Conservation (phyloP, 2,888 invertebrate species). For the Apodemia zela region DNA sequence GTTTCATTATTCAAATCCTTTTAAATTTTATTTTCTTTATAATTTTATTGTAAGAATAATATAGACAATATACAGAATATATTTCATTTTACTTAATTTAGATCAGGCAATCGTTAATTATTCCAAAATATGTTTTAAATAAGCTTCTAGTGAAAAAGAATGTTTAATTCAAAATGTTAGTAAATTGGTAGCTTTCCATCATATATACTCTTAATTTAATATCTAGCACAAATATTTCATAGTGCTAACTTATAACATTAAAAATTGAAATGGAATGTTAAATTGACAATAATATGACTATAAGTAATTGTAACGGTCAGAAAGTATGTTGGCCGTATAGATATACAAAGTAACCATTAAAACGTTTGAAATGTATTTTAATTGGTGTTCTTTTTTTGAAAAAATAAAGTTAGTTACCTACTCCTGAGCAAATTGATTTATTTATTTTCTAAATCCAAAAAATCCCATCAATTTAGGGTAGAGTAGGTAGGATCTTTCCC, state of each 20-base stretch:
- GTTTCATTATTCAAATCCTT: no score
- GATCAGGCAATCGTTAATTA: no score
- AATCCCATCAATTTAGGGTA: background rate
- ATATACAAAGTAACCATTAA: slow-evolving; percentile 55
- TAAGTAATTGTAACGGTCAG: slow-evolving; percentile 30
- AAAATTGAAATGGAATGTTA: slow-evolving; percentile 3
- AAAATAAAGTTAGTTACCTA: slow-evolving; percentile 73
- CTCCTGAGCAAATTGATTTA: slow-evolving; percentile 68
- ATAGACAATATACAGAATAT: no score
- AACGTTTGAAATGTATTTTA: slow-evolving; percentile 71
- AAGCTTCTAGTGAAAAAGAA: no score
- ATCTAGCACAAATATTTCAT: slow-evolving; percentile 3
- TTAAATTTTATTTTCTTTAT: no score
- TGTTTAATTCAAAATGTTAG: background rate
- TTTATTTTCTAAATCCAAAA: slow-evolving; percentile 27
- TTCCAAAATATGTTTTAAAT: no score
- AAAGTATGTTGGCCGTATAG: slow-evolving; percentile 37
- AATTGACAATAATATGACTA: slow-evolving; percentile 32
- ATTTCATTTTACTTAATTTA: no score
- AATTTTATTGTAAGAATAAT: no score
- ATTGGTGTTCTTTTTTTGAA: slow-evolving; percentile 74
- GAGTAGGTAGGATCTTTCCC: no score
- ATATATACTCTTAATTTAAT: background rate
- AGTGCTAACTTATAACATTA: background rate
- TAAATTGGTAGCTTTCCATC: background rate